Percentiles rank a stretch among this genome's conserved stretches.
phyloP scores from a whole-genome alignment of 1,140 invertebrate species.

The Magallana ariakensis region DNA sequence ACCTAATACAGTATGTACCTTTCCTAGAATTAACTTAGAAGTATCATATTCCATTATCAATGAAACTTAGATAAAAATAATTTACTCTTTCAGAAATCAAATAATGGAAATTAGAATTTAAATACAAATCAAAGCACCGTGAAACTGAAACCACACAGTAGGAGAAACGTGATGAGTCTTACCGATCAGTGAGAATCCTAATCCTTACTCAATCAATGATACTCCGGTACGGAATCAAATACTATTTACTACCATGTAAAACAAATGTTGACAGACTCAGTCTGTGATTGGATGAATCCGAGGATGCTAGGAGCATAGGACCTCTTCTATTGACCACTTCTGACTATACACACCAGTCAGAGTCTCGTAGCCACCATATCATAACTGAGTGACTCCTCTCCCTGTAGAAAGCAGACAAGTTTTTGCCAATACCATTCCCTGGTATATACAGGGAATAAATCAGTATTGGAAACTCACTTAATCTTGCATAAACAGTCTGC shows the following conservation, averaged over 20 bases:
- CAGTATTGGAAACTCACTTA: conserved; percentile 38
- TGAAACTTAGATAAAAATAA: no score
- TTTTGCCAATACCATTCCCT: conserved; percentile 7
- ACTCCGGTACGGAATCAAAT: background rate
- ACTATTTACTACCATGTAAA: conserved; percentile 32
- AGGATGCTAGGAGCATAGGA: background rate
- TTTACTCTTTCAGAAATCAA: no score
- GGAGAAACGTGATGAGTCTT: background rate
- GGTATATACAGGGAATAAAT: conserved; percentile 15
- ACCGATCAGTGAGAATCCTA: conserved; percentile 6
- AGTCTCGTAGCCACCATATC: background rate
- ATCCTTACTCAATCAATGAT: conserved; percentile 17
- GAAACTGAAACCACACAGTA: no score
- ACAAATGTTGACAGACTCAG: background rate
- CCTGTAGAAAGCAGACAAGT: background rate
- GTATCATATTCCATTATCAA: no score
- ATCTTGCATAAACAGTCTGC: conserved; percentile 35
- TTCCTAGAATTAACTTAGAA: no score
- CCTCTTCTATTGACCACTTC: background rate
- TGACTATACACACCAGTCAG: background rate
- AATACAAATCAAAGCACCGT: no score
- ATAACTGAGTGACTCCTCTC: background rate
- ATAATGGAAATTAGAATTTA: no score
- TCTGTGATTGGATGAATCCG: conserved; percentile 20
- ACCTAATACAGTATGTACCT: no score